These are phyloP conservation scores for Chelmon rostratus DNA, from an alignment of 2,797 vertebrate genomes.

Conservation along the genomic window DNA sequence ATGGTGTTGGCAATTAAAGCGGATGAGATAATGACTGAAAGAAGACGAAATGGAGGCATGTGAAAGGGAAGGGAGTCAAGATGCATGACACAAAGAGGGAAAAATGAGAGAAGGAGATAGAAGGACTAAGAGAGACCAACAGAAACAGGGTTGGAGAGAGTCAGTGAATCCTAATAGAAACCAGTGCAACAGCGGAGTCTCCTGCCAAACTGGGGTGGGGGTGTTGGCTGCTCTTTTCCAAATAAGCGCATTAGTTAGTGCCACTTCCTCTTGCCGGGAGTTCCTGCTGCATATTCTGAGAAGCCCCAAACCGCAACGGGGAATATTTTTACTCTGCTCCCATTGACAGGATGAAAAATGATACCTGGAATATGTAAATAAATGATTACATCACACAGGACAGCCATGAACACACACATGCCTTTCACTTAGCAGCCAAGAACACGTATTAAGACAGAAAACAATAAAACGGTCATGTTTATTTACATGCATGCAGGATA, in stretches of 20 bases:
- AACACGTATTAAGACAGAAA: slow-evolving; percentile 23
- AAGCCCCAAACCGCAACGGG: slow-evolving; percentile 56
- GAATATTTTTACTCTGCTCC: slow-evolving; percentile 67
- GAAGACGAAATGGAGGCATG: slow-evolving; percentile 51
- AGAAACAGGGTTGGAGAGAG: slow-evolving; percentile 34
- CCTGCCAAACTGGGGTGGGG: slow-evolving; percentile 66
- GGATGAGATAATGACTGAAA: slow-evolving; percentile 47
- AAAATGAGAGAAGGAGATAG: neutral
- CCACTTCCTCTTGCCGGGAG: slow-evolving; percentile 72
- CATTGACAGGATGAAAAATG: slow-evolving; percentile 76
- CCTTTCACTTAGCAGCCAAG: slow-evolving; percentile 29
- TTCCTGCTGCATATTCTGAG: slow-evolving; percentile 62
- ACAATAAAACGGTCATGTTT: slow-evolving; percentile 46
- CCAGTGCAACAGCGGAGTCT: slow-evolving; percentile 65
- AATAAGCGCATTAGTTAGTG: slow-evolving; percentile 75
- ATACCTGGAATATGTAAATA: slow-evolving; percentile 77
- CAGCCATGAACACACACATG: slow-evolving; percentile 36
- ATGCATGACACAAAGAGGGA: slow-evolving; percentile 16
- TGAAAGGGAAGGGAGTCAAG: slow-evolving; percentile 46
- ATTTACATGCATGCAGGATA: slow-evolving; percentile 34
- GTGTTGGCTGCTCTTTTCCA: slow-evolving; percentile 60
- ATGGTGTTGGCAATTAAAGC: slow-evolving; percentile 28
- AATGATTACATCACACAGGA: slow-evolving; percentile 65
- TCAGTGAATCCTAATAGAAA: slow-evolving; percentile 70
- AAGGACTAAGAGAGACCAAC: slow-evolving; percentile 9